phyloP scores from a whole-genome alignment of 2,797 vertebrate genomes.

The Myioborus miniatus region DNA sequence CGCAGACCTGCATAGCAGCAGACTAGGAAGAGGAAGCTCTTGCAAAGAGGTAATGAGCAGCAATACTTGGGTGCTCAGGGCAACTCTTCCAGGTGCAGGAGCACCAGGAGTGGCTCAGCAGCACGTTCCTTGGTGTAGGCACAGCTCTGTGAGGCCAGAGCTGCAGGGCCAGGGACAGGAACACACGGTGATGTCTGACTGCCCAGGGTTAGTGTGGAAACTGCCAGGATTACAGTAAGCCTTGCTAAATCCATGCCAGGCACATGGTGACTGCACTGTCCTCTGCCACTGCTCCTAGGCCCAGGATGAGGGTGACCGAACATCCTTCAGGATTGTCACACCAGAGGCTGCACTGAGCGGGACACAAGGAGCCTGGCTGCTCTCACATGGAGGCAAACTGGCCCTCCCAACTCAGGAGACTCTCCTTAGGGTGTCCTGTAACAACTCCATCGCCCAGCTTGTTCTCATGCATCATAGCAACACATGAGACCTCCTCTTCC shows the following conservation, averaged over 20 bases:
- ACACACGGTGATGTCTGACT: neutral
- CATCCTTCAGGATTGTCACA: neutral
- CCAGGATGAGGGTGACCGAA: neutral
- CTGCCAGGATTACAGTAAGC: neutral
- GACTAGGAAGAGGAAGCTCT: neutral
- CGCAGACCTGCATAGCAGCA: neutral
- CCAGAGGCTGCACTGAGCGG: rapidly evolving
- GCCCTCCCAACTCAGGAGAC: rapidly evolving
- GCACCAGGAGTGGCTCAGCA: neutral
- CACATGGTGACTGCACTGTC: neutral
- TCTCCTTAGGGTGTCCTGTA: neutral
- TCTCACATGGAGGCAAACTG: neutral
- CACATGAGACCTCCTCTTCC: neutral
- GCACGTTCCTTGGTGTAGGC: neutral
- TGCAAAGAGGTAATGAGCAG: neutral
- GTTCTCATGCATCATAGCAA: neutral
- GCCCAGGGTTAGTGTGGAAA: neutral
- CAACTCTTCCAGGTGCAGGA: neutral
- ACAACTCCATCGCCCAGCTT: neutral
- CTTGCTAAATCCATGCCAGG: conserved; percentile 19
- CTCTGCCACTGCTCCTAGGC: neutral
- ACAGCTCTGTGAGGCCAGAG: neutral
- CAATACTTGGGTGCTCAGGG: neutral
- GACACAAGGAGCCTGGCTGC: neutral
- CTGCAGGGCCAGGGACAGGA: neutral